Evolutionary conservation across 2,888 invertebrate species (phyloP).

Genomic region (Scaptomyza reducta): DNA sequence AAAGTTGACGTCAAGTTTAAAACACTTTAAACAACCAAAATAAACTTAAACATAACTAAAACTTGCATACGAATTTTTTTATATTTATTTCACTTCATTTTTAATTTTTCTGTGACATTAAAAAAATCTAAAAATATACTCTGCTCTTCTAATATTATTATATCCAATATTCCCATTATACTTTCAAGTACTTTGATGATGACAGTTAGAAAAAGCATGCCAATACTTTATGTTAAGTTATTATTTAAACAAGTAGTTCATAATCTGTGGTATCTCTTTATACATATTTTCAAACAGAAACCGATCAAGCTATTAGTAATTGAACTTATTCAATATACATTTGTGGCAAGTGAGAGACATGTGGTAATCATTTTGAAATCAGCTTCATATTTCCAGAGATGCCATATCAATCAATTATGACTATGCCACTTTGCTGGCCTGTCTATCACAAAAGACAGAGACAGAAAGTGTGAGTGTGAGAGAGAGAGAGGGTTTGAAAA

Average conservation of each 20-base stretch:
- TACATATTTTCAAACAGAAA: background rate
- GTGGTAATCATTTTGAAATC: slow-evolving; percentile 55
- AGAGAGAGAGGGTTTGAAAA: background rate
- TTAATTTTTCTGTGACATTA: too few species aligned
- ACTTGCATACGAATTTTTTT: too few species aligned
- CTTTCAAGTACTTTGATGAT: background rate
- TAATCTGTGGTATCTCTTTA: background rate
- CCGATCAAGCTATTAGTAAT: slow-evolving; percentile 19
- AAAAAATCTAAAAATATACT: too few species aligned
- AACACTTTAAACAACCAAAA: background rate
- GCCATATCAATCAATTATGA: slow-evolving; percentile 58
- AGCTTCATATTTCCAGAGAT: slow-evolving; percentile 38
- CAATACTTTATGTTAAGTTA: background rate
- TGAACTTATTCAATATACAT: slow-evolving; percentile 12
- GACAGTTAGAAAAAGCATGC: background rate
- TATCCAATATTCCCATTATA: too few species aligned
- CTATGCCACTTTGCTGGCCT: slow-evolving; percentile 38
- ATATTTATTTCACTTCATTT: too few species aligned
- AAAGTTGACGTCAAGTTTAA: background rate
- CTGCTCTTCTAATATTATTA: too few species aligned
- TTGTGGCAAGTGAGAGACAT: slow-evolving; percentile 10
- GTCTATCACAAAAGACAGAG: slow-evolving; percentile 39
- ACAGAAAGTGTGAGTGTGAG: background rate
- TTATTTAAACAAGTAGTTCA: slow-evolving; percentile 9
- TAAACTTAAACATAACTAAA: too few species aligned